A percentile compares a stretch with the other conserved stretches of the same genome.
phyloP scores from a whole-genome alignment of 1,140 invertebrate species.

The Brachionus rotundiformis region DNA sequence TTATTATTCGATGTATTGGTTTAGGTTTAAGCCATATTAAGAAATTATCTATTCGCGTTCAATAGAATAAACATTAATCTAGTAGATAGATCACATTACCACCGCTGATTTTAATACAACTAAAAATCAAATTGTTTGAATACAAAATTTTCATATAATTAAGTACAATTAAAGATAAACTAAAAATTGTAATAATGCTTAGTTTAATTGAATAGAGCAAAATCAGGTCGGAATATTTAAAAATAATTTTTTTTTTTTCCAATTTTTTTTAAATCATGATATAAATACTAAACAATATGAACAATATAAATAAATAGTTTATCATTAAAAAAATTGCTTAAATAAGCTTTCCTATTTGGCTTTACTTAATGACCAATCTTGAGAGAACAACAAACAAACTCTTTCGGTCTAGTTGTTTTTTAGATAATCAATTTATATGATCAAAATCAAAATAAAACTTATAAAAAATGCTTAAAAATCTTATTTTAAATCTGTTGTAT shows the following conservation, averaged over 20 bases:
- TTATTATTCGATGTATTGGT: slow-evolving; percentile 19
- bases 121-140: slow-evolving; percentile 12
- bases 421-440: too few species aligned
- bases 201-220: neutral
- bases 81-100: slow-evolving; percentile 36
- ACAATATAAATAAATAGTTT: neutral
- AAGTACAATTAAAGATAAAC: slow-evolving; percentile 33
- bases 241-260: neutral
- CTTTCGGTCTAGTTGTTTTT: neutral
- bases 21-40: slow-evolving; percentile 35
- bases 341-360: neutral
- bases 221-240: neutral
- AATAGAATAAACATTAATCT: slow-evolving; percentile 22
- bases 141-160: slow-evolving; percentile 19
- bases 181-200: slow-evolving; percentile 28
- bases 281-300: neutral
- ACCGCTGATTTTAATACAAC: neutral
- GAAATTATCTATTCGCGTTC: slow-evolving; percentile 23
- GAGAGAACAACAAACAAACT: neutral
- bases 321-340: neutral
- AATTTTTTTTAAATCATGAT: too few species aligned
- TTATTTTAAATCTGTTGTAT: neutral
- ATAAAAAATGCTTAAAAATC: neutral
- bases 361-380: slow-evolving; percentile 8
- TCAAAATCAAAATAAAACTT: neutral